Conservation (phyloP, 2,888 invertebrate genomes). For the Stratiomys singularior region DNA sequence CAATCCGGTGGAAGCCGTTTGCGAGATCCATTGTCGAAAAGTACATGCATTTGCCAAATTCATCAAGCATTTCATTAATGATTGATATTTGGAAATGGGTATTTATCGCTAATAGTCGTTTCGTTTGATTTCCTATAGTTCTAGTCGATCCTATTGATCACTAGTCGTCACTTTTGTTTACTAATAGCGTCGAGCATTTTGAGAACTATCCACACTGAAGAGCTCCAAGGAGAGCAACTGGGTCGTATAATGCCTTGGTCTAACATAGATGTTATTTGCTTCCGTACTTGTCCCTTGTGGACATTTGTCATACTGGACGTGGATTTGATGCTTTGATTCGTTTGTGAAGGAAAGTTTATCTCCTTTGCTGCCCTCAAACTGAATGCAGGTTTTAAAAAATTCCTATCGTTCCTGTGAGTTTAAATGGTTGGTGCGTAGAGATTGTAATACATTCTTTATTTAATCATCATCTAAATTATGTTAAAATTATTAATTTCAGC, state of each 20-base stretch:
- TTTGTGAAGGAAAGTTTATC: too few species aligned
- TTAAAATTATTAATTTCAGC: too few species aligned
- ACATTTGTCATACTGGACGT: neutral
- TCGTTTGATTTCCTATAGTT: neutral
- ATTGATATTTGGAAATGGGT: too few species aligned
- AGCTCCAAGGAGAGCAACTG: conserved; percentile 3
- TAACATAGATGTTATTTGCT: neutral
- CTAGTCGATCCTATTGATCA: too few species aligned
- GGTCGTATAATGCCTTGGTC: neutral
- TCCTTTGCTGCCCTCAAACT: too few species aligned
- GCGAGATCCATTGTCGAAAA: neutral
- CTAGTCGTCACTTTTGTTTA: neutral
- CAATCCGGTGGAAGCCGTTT: neutral
- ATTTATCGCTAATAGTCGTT: neutral
- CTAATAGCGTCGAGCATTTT: neutral
- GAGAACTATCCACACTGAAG: neutral
- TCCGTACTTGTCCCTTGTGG: neutral
- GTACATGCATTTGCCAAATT: neutral
- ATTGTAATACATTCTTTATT: too few species aligned
- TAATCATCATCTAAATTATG: too few species aligned
- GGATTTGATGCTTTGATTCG: too few species aligned
- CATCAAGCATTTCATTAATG: neutral
- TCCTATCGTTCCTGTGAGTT: too few species aligned
- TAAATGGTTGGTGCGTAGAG: too few species aligned
- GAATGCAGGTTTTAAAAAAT: too few species aligned